Base-by-base conservation (phyloP, 2,113 vertebrate species). In the Hippocampus barbouri region DNA sequence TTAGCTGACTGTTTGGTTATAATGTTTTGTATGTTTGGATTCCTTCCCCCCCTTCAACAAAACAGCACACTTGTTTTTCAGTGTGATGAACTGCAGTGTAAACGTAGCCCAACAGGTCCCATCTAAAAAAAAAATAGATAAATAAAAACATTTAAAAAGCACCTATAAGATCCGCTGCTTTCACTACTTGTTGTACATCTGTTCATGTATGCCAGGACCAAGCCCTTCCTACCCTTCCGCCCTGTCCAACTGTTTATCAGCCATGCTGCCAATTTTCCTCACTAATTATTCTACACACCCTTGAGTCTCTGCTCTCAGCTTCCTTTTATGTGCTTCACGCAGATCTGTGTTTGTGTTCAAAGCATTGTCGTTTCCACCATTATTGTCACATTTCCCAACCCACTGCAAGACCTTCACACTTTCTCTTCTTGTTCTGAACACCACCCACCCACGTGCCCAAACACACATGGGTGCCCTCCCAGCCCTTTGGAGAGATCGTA, bases 121-220 rank as follows among this genome's bases (percentile, higher is more conserved):
- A 73, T 73, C 11, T 51, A 27, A 5, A 68, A 27, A 5, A 68
- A 49, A 41, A 38, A 43, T 38, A 12, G 47, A 47, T 80, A 67
- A 64, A 47, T 45, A 64, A 0, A 8, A 23, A 61, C 47, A 68
- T 34, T 34, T 34, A 34, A 34, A 5, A 38, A 38, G 34, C 34
- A 0, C 67, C 59, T 47, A 68, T 20, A 76, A 41, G 66, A 68
- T 43, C 66, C 45, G 77, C 75, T 79, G 77, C 85, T 75, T 72
- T 85, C 70, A 53, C 64, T 64, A 14, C 78, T 76, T 74, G 74
- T 78, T 70, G 72, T 80, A 78, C 82, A 84, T 85, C 70, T 84
- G 85, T 79, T 82, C 21, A 64, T 74, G 72, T 49, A 82, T 81
- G 73, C 79, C 75, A 78, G 73, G 62, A 62, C 83, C 59, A 21